A percentile compares a stretch with the other conserved stretches of the same genome.
These are phyloP conservation scores for Episyrphus balteatus DNA, from an alignment of 1,140 invertebrate genomes.

Conservation along the genomic window DNA sequence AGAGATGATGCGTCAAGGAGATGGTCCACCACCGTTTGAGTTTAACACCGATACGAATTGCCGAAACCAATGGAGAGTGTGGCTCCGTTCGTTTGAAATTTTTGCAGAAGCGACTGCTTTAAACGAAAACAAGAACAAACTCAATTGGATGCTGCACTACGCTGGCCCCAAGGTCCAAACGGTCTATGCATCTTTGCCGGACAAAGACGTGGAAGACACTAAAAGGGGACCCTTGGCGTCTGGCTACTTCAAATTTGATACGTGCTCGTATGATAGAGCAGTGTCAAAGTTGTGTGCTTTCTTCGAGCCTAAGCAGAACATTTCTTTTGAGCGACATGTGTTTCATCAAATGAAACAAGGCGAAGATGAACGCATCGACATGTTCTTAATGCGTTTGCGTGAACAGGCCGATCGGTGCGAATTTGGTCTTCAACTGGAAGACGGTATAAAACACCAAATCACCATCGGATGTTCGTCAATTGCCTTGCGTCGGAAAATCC, in stretches of 20 bases:
- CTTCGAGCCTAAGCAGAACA: conserved; percentile 1
- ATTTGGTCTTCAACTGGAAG: neutral
- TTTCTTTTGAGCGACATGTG: neutral
- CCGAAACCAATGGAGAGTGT: neutral
- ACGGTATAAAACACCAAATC: neutral
- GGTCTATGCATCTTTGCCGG: neutral
- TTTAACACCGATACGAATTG: neutral
- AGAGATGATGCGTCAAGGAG: neutral
- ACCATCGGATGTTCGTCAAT: neutral
- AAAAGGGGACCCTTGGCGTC: neutral
- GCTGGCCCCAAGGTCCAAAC: neutral
- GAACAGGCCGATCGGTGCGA: neutral
- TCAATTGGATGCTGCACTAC: neutral
- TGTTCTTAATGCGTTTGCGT: neutral
- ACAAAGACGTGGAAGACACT: neutral
- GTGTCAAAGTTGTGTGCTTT: neutral
- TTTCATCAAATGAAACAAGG: conserved; percentile 1
- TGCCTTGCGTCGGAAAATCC: neutral
- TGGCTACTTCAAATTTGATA: neutral
- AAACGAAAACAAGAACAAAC: neutral
- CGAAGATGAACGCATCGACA: neutral
- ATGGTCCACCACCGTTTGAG: neutral
- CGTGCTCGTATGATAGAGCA: neutral
- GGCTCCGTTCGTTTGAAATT: neutral
- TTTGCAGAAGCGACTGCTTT: neutral